Conservation (phyloP, 2,888 invertebrate species). For the Drosophila stalkeri region DNA sequence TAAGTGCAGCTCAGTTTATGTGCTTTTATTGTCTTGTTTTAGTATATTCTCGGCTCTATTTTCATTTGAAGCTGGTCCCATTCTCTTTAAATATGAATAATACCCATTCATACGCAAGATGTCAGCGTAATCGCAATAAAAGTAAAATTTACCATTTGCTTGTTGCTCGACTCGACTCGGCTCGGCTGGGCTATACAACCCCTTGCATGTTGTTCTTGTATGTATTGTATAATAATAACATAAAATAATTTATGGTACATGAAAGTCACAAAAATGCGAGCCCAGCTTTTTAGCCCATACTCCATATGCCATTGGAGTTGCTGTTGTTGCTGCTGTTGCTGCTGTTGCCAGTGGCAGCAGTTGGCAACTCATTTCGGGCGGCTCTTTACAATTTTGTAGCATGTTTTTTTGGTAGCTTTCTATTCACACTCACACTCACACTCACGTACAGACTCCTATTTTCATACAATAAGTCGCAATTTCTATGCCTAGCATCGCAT, state of each 20-base stretch:
- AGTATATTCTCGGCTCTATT: conserved; percentile 16
- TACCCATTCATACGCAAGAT: conserved; percentile 23
- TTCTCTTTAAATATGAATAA: conserved; percentile 9
- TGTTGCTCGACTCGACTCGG: conserved; percentile 44
- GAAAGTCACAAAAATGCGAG: conserved; percentile 79
- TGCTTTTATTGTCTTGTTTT: conserved; percentile 7
- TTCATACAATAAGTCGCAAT: conserved; percentile 46
- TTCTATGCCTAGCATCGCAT: conserved; percentile 48
- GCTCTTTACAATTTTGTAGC: conserved; percentile 69
- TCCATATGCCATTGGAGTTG: conserved; percentile 24
- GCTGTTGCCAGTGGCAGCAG: conserved; percentile 39
- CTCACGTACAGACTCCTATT: not conserved
- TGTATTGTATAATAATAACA: conserved; percentile 80
- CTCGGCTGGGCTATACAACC: conserved; percentile 13
- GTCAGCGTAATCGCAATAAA: conserved; percentile 62
- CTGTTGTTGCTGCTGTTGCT: conserved; percentile 17
- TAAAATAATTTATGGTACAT: conserved; percentile 80
- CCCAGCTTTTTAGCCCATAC: conserved; percentile 38
- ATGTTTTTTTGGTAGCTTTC: conserved; percentile 57
- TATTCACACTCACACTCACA: conserved; percentile 19
- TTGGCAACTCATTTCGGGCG: conserved; percentile 24
- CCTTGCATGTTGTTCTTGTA: conserved; percentile 31
- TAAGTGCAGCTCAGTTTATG: conserved; percentile 20
- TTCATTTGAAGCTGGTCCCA: not conserved
- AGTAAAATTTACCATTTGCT: conserved; percentile 66